Conservation (phyloP, 2,797 vertebrate species). For the Micromesistius poutassou region DNA sequence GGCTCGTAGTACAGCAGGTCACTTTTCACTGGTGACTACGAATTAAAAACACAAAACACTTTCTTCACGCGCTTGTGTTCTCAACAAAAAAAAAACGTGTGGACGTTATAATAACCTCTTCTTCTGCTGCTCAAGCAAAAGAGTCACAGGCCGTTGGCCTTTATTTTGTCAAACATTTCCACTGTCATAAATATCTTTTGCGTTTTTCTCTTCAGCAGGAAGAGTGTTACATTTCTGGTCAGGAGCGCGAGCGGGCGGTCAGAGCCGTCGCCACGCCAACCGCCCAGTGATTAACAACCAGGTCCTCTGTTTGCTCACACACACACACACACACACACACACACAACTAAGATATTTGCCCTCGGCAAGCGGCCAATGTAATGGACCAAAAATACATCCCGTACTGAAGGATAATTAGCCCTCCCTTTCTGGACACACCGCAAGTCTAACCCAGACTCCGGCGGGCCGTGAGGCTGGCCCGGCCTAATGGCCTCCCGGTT, state of each 20-base stretch:
- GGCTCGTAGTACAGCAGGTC: background rate
- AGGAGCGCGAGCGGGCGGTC: slow-evolving; percentile 31
- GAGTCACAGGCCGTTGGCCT: slow-evolving; percentile 2
- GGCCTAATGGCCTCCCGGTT: slow-evolving; percentile 38
- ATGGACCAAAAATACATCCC: slow-evolving; percentile 33
- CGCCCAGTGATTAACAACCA: slow-evolving; percentile 55
- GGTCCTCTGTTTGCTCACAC: slow-evolving; percentile 46
- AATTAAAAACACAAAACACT: background rate
- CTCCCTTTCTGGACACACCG: slow-evolving; percentile 53
- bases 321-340: no score
- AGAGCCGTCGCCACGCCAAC: slow-evolving; percentile 37
- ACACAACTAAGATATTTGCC: slow-evolving; percentile 28
- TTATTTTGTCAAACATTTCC: slow-evolving; percentile 16
- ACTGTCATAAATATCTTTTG: slow-evolving; percentile 33
- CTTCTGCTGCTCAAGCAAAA: background rate
- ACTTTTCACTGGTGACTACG: background rate
- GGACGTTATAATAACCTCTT: background rate
- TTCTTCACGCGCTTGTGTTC: background rate
- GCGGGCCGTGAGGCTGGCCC: slow-evolving; percentile 36
- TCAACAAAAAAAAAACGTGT: background rate
- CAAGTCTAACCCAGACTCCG: slow-evolving; percentile 31
- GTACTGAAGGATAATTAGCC: slow-evolving; percentile 2
- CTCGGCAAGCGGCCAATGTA: slow-evolving; percentile 37
- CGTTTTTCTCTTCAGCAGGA: slow-evolving; percentile 14
- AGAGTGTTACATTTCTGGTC: slow-evolving; percentile 30